Evolutionary conservation across 2,888 invertebrate species (phyloP), one percentile per base, ranked within the genome.

Genomic region (Schizotus pectinicornis): DNA sequence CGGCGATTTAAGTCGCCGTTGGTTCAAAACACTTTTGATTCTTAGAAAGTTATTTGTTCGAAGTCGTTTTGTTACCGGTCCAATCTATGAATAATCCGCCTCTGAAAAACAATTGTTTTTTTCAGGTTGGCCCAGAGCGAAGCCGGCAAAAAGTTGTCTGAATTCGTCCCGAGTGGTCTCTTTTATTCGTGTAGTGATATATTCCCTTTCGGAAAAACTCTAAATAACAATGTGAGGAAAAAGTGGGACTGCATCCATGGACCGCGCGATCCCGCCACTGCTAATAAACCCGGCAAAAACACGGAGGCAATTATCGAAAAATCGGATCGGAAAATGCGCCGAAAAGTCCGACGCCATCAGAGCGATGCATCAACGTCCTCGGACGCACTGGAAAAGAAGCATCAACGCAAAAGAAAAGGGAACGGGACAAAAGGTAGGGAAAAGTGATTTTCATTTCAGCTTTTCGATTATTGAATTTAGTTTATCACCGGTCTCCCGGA

Each of bases 181-280:
- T 67, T 64, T 50, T 61, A 68, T 58, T 68, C 70, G 6, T 64
- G 58, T 7, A 69, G 70, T 56, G 69, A 71, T 43, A 62, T 70
- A 39, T 71, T 67, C 58, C 67, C 67, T 13, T 65, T 67, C 49
- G 49, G 46, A 11, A 47, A 58, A 54, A 39, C 52, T 7, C 32
- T 56, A 36, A 56, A 52, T 43, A 51, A 53, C 32, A 55, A 12
- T 36, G 41, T 39, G 50, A 36, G 56, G 30, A 12, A 36, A 22
- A 39, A 56, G 31, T 49, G 62, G 30, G 59, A 61, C 36, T 42
- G 61, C 34, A 59, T 62, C 59, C 56, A 62, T 37, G 11, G 56
- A 11, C 65, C 67, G 31, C 63, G 56, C 33, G 61, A 65, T 34
- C 60, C 64, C 11, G 54, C 47, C 47, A 66, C 63, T 37, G 61